These are phyloP conservation scores for Alcis repandata DNA, from an alignment of 2,888 invertebrate genomes.

Conservation along the genomic window DNA sequence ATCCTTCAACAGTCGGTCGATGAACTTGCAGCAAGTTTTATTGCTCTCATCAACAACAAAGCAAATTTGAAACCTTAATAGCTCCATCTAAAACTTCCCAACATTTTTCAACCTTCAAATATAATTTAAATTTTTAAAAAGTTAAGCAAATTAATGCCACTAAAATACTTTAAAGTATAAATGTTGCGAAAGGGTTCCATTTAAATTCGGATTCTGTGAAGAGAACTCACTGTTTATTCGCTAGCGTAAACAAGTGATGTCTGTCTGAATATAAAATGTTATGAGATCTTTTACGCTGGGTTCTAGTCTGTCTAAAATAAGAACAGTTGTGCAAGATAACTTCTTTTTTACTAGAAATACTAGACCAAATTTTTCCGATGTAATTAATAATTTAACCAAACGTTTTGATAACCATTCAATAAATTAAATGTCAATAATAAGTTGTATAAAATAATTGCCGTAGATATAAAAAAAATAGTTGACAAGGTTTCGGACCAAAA, in stretches of 20 bases:
- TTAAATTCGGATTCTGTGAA: constrained; percentile 16
- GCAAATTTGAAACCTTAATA: constrained; percentile 15
- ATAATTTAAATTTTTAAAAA: constrained; percentile 16
- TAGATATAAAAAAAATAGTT: too few species aligned
- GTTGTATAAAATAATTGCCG: too few species aligned
- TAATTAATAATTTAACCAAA: too few species aligned
- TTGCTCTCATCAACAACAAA: constrained; percentile 22
- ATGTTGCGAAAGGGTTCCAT: constrained; percentile 7
- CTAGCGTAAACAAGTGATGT: constrained; percentile 36
- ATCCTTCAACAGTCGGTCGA: constrained; percentile 12
- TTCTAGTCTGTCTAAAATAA: constrained; percentile 8
- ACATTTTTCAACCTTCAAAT: constrained; percentile 10
- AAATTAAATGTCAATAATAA: too few species aligned
- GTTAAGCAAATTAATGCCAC: constrained; percentile 12
- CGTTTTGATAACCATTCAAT: too few species aligned
- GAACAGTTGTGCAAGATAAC: background rate
- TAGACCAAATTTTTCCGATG: too few species aligned
- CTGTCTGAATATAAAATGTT: constrained; percentile 28
- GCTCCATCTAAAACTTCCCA: constrained; percentile 9
- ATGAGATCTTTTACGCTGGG: constrained; percentile 27
- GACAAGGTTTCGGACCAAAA: too few species aligned
- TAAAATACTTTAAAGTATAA: background rate
- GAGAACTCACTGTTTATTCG: constrained; percentile 32
- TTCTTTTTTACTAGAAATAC: background rate
- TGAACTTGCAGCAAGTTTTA: constrained; percentile 20